Conservation (phyloP, 2,797 vertebrate species). For the Coreius guichenoti region DNA sequence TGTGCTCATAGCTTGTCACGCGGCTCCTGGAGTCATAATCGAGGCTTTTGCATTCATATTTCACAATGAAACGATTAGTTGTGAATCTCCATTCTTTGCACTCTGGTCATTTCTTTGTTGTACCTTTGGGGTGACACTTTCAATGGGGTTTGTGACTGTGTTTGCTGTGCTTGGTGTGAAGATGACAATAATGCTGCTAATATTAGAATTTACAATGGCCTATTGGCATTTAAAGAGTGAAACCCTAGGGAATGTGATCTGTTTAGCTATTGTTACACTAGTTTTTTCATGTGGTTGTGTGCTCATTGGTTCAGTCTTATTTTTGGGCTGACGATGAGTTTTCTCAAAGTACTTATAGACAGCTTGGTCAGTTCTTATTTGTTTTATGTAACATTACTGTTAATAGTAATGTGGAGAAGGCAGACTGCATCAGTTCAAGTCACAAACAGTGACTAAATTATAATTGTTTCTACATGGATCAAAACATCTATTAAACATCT, state of each 20-base stretch:
- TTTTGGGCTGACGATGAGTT: background rate
- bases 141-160: background rate
- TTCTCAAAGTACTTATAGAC: background rate
- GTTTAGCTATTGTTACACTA: background rate
- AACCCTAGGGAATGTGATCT: accelerated
- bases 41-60: background rate
- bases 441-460: no score
- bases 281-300: background rate
- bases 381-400: background rate
- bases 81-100: background rate
- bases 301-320: background rate
- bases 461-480: no score
- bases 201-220: background rate
- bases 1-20: background rate
- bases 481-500: no score
- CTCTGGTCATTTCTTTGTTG: background rate
- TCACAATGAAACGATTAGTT: accelerated
- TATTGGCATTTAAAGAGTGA: background rate
- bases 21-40: background rate
- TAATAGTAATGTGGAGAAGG: no score
- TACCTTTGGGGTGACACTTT: background rate
- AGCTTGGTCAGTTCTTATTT: background rate
- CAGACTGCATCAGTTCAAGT: no score
- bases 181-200: background rate
- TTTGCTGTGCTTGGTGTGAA: background rate